These are phyloP conservation scores for Lingula anatina DNA, from an alignment of 2,888 invertebrate genomes.

Conservation along the genomic window DNA sequence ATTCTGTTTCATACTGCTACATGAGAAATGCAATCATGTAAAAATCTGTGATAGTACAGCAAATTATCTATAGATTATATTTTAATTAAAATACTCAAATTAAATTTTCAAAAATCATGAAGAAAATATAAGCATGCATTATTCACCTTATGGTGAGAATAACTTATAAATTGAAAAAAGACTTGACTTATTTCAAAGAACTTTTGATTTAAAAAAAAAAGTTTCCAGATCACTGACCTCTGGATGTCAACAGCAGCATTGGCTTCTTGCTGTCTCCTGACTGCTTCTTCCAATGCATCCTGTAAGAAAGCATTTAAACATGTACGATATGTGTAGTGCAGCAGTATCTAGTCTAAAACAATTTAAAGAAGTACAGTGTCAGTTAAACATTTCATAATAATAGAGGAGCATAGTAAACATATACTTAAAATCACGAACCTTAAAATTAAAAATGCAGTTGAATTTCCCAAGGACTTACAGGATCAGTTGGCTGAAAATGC, in stretches of 20 bases:
- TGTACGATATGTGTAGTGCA: too few relatives aligned
- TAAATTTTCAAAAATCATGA: not conserved
- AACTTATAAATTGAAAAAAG: too few relatives aligned
- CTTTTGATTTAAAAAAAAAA: too few relatives aligned
- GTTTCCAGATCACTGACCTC: constrained; percentile 14
- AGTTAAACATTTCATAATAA: not conserved
- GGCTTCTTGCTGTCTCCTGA: constrained; percentile 28
- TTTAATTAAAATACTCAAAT: not conserved
- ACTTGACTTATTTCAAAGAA: too few relatives aligned
- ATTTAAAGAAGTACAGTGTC: not conserved
- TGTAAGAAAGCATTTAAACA: too few relatives aligned
- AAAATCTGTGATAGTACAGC: not conserved
- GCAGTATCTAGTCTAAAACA: too few relatives aligned
- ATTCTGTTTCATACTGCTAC: not conserved
- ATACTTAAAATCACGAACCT: not conserved
- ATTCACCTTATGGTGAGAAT: too few relatives aligned
- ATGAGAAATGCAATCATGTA: not conserved
- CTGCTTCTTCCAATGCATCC: constrained; percentile 24
- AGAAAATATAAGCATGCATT: too few relatives aligned
- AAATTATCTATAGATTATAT: not conserved
- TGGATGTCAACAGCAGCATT: constrained; percentile 43
- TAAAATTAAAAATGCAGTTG: not conserved
- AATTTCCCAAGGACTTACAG: constrained; percentile 27
- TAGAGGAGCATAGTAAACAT: not conserved
- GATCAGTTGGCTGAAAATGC: constrained; percentile 28